Conservation (phyloP, 2,888 invertebrate genomes). For the Beris morrisii region DNA sequence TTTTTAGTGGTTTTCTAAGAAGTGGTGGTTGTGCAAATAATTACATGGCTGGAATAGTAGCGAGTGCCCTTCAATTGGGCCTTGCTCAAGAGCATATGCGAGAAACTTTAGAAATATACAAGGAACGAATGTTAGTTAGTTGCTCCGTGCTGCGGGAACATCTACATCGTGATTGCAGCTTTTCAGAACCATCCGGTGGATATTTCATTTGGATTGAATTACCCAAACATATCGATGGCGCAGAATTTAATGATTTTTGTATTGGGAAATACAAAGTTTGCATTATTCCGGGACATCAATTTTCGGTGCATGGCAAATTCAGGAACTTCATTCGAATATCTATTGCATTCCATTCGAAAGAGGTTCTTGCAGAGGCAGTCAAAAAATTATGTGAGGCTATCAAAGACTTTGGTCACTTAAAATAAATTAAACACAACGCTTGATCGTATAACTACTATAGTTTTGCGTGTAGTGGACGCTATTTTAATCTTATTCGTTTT, state of each 20-base stretch:
- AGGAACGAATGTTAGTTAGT: constrained; percentile 56
- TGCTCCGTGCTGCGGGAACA: constrained; percentile 54
- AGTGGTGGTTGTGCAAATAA: constrained; percentile 66
- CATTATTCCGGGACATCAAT: constrained; percentile 56
- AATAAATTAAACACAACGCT: no score
- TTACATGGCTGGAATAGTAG: constrained; percentile 59
- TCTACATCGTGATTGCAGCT: constrained; percentile 56
- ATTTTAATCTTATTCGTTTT: no score
- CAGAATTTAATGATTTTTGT: constrained; percentile 55
- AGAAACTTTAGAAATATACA: constrained; percentile 52
- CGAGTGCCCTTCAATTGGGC: constrained; percentile 60
- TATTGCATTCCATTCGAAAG: constrained; percentile 57
- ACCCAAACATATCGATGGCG: constrained; percentile 53
- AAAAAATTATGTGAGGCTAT: constrained; percentile 54
- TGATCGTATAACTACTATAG: no score
- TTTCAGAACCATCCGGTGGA: constrained; percentile 59
- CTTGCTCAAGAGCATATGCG: constrained; percentile 58
- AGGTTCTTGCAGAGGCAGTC: constrained; percentile 51
- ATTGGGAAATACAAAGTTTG: constrained; percentile 55
- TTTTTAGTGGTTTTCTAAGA: constrained; percentile 56
- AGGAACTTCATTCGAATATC: constrained; percentile 58
- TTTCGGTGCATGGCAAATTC: constrained; percentile 51
- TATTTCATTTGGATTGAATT: constrained; percentile 65
- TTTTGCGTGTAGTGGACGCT: no score
- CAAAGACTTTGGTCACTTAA: constrained; percentile 45